Evolutionary conservation across 2,888 invertebrate genomes (phyloP).

Genomic region (Sericinus montela): DNA sequence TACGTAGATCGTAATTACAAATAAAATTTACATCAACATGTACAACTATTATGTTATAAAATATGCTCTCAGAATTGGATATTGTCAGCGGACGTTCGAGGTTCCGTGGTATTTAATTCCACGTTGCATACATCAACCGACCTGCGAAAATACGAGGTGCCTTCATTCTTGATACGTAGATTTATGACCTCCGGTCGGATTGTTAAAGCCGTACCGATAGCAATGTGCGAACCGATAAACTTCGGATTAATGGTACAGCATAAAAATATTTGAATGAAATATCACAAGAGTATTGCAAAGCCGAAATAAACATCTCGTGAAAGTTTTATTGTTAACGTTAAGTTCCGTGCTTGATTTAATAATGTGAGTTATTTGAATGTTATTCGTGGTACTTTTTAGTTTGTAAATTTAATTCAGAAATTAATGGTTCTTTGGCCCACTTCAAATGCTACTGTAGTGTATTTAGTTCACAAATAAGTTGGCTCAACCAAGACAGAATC

Average conservation of each 20-base stretch:
- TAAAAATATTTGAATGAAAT: conserved; percentile 16
- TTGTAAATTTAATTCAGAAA: not conserved
- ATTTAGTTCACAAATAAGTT: too few species aligned
- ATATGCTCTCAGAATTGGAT: conserved; percentile 9
- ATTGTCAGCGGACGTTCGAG: conserved; percentile 20
- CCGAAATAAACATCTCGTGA: not conserved
- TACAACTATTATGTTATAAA: conserved; percentile 5
- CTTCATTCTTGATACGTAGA: conserved; percentile 42
- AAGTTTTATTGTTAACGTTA: conserved; percentile 4
- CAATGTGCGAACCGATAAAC: conserved; percentile 14
- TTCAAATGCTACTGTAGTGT: too few species aligned
- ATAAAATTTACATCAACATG: not conserved
- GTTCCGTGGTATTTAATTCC: conserved; percentile 26
- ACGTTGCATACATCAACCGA: conserved; percentile 16
- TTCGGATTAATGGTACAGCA: conserved; percentile 14
- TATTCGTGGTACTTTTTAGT: not conserved
- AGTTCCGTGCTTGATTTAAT: not conserved
- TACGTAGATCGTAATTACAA: conserved; percentile 1
- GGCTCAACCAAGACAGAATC: too few species aligned
- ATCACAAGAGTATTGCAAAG: not conserved
- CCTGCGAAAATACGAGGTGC: conserved; percentile 29
- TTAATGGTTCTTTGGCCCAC: not conserved
- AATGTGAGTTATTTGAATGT: conserved; percentile 1
- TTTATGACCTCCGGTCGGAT: conserved; percentile 41
- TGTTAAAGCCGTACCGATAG: conserved; percentile 3